A percentile compares a stretch with the other conserved stretches of the same genome.
These are phyloP conservation scores for Scaptomyza hsui DNA, from an alignment of 1,140 invertebrate species.

Conservation along the genomic window DNA sequence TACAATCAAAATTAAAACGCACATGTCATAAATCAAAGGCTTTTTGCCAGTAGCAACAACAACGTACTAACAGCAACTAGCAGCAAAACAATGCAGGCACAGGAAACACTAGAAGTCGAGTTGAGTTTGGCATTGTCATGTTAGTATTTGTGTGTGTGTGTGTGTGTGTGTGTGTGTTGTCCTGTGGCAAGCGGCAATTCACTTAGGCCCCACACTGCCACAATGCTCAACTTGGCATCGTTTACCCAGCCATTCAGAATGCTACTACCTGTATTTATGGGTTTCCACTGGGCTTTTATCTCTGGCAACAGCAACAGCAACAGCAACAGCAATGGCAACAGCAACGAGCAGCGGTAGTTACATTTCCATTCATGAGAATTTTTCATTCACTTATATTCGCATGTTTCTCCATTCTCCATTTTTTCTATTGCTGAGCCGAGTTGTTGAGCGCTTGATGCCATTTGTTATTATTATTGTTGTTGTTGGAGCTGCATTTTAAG, in stretches of 20 bases:
- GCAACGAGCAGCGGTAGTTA: conserved; percentile 60
- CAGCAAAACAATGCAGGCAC: conserved; percentile 41
- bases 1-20: conserved; percentile 77
- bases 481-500: conserved; percentile 59
- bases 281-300: conserved; percentile 70
- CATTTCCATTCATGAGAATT: conserved; percentile 82
- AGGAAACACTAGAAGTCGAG: conserved; percentile 23
- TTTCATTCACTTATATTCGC: conserved; percentile 75
- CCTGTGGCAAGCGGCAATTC: conserved; percentile 65
- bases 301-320: conserved; percentile 31
- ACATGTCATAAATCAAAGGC: conserved; percentile 77
- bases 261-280: conserved; percentile 79
- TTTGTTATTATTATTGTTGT: conserved; percentile 69
- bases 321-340: conserved; percentile 25
- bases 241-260: conserved; percentile 71
- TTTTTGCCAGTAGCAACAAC: conserved; percentile 31
- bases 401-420: background rate
- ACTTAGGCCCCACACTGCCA: conserved; percentile 49
- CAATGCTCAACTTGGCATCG: conserved; percentile 60
- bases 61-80: conserved; percentile 12
- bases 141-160: background rate
- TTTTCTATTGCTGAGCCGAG: conserved; percentile 21
- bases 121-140: conserved; percentile 64
- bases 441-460: conserved; percentile 53
- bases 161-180: conserved; percentile 37